phyloP scores from a whole-genome alignment of 2,888 invertebrate species.

The Rhogogaster chlorosoma region DNA sequence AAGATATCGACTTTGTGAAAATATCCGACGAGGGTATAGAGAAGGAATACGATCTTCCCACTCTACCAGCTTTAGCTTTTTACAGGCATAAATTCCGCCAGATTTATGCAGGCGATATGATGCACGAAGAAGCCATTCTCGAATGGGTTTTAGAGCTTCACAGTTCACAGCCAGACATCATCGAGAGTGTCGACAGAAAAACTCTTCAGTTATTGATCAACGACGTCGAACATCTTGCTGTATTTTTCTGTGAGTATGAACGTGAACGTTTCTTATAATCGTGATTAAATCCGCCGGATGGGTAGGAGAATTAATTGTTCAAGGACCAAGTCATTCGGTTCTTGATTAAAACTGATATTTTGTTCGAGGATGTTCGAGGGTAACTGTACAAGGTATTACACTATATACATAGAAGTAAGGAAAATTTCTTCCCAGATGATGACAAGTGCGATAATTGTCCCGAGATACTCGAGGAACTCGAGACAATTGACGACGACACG shows the following conservation, averaged over 20 bases:
- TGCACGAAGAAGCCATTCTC: constrained; percentile 94
- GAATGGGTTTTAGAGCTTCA: constrained; percentile 94
- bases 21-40: constrained; percentile 93
- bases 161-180: constrained; percentile 91
- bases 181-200: constrained; percentile 94
- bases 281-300: not conserved
- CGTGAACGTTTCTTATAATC: too few relatives aligned
- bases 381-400: not conserved
- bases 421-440: constrained; percentile 81
- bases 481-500: constrained; percentile 95
- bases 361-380: not conserved
- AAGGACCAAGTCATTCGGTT: not conserved
- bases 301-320: not conserved
- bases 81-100: constrained; percentile 94
- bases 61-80: constrained; percentile 91
- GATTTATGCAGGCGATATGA: constrained; percentile 92
- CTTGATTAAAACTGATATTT: not conserved
- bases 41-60: constrained; percentile 91
- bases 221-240: constrained; percentile 94
- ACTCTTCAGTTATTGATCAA: constrained; percentile 93
- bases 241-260: constrained; percentile 90
- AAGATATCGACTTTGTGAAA: constrained; percentile 94
- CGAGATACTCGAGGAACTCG: constrained; percentile 91
- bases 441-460: constrained; percentile 93
- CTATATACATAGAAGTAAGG: not conserved